A percentile compares a stretch with the other conserved stretches of the same genome.
phyloP scores from a whole-genome alignment of 2,797 vertebrate genomes.

The Falco berigora region DNA sequence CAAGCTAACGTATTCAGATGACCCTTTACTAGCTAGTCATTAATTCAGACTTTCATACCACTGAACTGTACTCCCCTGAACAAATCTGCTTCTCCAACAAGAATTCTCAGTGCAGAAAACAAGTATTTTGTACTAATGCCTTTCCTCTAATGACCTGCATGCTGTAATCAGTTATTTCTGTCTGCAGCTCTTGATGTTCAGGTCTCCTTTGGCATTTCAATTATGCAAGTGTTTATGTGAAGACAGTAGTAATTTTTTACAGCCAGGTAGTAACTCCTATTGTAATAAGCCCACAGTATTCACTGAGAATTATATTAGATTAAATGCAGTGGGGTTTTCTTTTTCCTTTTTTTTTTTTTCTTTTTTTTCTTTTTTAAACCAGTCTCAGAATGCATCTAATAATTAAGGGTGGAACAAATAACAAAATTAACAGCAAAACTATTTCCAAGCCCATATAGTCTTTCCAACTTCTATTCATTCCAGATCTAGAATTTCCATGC shows the following conservation, averaged over 20 bases:
- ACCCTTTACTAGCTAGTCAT: background rate
- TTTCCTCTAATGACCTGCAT: background rate
- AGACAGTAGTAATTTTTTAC: background rate
- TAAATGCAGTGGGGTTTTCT: background rate
- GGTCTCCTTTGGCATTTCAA: background rate
- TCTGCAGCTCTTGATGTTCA: background rate
- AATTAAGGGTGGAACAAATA: background rate
- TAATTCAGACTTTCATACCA: conserved; percentile 3
- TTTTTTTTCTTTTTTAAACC: background rate
- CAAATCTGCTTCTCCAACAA: background rate
- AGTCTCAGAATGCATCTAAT: background rate
- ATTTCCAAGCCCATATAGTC: background rate
- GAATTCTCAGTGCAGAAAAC: background rate
- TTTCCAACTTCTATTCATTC: background rate
- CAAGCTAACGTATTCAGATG: background rate
- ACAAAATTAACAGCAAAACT: background rate
- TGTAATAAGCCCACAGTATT: background rate
- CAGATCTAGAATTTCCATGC: background rate
- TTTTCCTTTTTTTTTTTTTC: background rate
- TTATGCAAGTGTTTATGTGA: background rate
- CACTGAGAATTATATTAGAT: background rate
- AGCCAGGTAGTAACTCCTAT: background rate
- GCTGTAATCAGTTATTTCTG: background rate
- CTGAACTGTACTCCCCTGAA: background rate
- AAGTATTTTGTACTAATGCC: background rate